Base-by-base conservation (phyloP, 92 coral and sea anemone genomes). In the Scolanthus callimorphus region DNA sequence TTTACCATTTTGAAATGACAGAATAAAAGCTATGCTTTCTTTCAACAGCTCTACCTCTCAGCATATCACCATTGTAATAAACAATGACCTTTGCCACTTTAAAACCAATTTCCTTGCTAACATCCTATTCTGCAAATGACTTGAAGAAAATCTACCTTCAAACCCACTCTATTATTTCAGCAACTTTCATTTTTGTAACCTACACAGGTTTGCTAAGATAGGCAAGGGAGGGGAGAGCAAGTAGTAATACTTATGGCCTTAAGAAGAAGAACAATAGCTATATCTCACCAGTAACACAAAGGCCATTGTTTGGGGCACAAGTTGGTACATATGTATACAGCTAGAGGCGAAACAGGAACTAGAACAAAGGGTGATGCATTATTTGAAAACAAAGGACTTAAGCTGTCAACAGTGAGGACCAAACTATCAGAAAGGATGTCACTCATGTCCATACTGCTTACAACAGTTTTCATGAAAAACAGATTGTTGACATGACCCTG, bases 351-450 rank as follows among this genome's bases (percentile, higher is more conserved):
- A n/a, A 51, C 20, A 19, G 30, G 43, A 24, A 11, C 37, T 3
- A 41, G 74, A 44, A 67, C 74, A 67, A 67, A n/a, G 74, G 52
- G 28, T 67, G 25, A 39, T 41, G 24, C 19, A 15, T 34, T 3
- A 20, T 34, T 27, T 49, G 38, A 28, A 62, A 41, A 27, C 53
- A 67, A 67, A 67, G 25, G 22, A 19, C 52, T 19, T 46, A 21
- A 46, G 17, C 52, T 46, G 52, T 46, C 52, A 46, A 46, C 52
- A 46, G 52, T 6, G 8, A 46, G 11, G 17, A 46, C 17, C 17
- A 6, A 6, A 46, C 52, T 6, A 46, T 10, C 8, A 46, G 52
- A 9, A 9, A 11, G 17, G 17, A 46, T 19, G 52, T 21, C 52
- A 46, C 12, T 46, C 52, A 46, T 6, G 6, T 46, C 52, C 6